Evolutionary conservation across 2,113 vertebrate species (phyloP), one percentile per base, ranked within the genome.

Genomic region (Alces alces): DNA sequence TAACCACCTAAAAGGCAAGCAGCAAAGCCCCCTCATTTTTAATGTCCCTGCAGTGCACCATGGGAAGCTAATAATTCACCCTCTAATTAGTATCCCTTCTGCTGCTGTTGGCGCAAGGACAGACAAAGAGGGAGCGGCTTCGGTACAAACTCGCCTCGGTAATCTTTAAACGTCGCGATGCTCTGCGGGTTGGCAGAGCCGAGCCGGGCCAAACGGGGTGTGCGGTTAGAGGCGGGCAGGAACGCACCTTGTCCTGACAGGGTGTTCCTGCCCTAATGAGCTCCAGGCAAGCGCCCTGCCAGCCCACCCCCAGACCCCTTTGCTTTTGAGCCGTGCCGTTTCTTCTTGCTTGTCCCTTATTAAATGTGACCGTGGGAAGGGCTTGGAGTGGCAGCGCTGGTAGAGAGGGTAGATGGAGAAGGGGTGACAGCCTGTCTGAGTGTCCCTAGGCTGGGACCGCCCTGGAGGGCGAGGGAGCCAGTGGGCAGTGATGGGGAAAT

Each of bases 61-160:
- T 99, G 99, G 99, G 99, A 99, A 98, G 98, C 99, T 98, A 99
- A 99, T 99, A 99, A 99, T 99, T 99, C 99, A 99, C 98, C 99
- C 99, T 98, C 99, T 99, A 99, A 99, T 99, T 99, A 99, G 99
- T 98, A 98, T 98, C 99, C 98, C 98, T 99, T 99, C 98, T 99
- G 99, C 98, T 98, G 98, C 98, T 98, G 98, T 98, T 98, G 98
- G 98, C 96, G 28, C 98, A 98, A 99, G 98, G 99, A 99, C 98
- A 99, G 98, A 98, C 99, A 99, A 98, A 99, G 99, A 99, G 98
- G 98, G 97, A 98, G 97, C 98, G 73, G 97, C 98, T 98, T 98
- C 97, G 96, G 99, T 99, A 98, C 98, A 98, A 98, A 98, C 98
- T 98, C 88, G 98, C 98, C 98, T 98, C 89, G 97, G 98, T 98